Conservation (phyloP, 53 echinoderm and acorn worm species). For the Luidia sarsii region DNA sequence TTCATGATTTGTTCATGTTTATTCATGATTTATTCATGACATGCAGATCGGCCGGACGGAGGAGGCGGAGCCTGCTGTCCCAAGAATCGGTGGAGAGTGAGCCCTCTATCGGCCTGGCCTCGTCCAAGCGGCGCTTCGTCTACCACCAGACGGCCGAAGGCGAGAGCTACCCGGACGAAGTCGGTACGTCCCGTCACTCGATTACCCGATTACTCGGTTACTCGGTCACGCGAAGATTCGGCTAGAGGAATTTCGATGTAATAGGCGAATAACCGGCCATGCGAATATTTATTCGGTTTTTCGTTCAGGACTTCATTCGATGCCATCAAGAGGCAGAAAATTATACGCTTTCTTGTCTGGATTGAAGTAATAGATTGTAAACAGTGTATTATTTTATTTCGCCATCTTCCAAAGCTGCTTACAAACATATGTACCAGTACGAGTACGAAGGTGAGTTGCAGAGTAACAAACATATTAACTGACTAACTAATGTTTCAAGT, state of each 20-base stretch:
- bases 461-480: too few species aligned
- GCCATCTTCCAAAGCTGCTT: conserved; percentile 10
- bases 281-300: too few species aligned
- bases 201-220: too few species aligned
- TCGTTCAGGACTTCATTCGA: too few species aligned
- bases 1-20: not conserved
- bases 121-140: conserved; percentile 57
- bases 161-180: conserved; percentile 84
- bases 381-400: too few species aligned
- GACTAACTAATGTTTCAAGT: too few species aligned
- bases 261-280: too few species aligned
- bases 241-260: too few species aligned
- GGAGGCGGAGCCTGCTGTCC: conserved; percentile 39
- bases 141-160: conserved; percentile 74
- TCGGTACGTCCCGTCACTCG: conserved; percentile 73
- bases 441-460: conserved; percentile 6
- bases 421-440: conserved; percentile 13
- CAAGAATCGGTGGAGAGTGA: conserved; percentile 58
- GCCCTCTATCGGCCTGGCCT: conserved; percentile 15
- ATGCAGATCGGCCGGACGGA: conserved; percentile 17
- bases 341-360: too few species aligned
- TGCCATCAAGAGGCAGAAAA: too few species aligned
- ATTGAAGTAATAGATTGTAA: too few species aligned
- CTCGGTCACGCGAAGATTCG: too few species aligned
- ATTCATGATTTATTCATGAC: conserved; percentile 8